Evolutionary conservation across 2,888 invertebrate species (phyloP), one percentile per base, ranked within the genome.

Genomic region (Choristoneura rosaceana): DNA sequence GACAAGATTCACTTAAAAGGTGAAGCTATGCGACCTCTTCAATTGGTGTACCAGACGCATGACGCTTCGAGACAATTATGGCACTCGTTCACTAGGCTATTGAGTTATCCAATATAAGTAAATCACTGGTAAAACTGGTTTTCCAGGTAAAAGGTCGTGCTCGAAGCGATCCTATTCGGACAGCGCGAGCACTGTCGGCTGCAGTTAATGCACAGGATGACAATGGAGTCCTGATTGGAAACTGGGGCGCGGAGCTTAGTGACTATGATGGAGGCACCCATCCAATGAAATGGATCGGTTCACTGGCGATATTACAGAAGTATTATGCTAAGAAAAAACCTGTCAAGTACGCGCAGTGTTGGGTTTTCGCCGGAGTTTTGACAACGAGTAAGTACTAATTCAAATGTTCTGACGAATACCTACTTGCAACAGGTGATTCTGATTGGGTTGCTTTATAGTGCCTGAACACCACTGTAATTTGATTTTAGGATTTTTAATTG

Each of bases 331-430:
- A 96, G 69, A 97, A 97, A 83, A 97, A 96, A 79, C 97, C 98
- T 0, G 98, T 99, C 0, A 98, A 98, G 88, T 99, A 97, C 85
- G 99, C 98, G 0, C 99, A 99, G 82, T 99, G 99, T 84, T 99
- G 98, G 98, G 98, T 98, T 4, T 99, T 98, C 84, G 96, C 98
- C 3, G 99, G 98, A 0, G 97, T 99, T 25, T 90, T 98, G 64
- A 97, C 98, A 0, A 97, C 99, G 75, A 95, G 97, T 97, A 89
- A 90, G 91, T 84, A 47, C 68, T 14, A 50, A n/a, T 12, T 43
- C 10, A 43, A 12, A 43, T 43, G 12, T 43, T 3, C 43, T 4
- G 12, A 12, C 25, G 1, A 12, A 43, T 43, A 12, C 12, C 12
- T 4, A 43, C 43, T 10, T 25, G 25, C 25, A 25, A 25, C 25